Evolutionary conservation across 2,888 invertebrate genomes (phyloP), one percentile per base, ranked within the genome.

Genomic region (Watsonalla binaria): DNA sequence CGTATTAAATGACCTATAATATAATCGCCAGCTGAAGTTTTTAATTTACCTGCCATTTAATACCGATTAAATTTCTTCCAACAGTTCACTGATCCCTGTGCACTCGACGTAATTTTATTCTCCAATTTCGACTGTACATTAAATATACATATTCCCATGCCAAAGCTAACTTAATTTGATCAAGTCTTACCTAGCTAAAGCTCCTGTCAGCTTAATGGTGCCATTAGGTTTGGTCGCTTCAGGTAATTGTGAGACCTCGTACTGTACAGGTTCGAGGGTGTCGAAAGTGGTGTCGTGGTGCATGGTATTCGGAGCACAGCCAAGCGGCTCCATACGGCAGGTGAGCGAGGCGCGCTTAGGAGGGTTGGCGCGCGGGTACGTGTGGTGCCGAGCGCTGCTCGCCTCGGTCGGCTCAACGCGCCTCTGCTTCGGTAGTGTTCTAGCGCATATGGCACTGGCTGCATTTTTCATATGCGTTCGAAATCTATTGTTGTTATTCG

Each of bases 401-500:
- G 75, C 61, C n/a, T 79, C 66, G 54, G 71, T 70, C 45, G 77
- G 59, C 58, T 88, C 85, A 58, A 68, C 77, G 61, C 87, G 82
- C 76, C 90, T 78, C 75, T 91, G 84, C 79, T 91, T 88, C 59
- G 89, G 86, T 78, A 90, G 69, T 50, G 89, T 90, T 70, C 86
- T 85, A 54, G 85, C 86, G 67, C 90, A 90, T 56, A 90, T 66
- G 35, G 88, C 87, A 67, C 84, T 88, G 2, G 90, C 89, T 54
- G 89, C 90, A 84, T 88, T 90, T 74, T 90, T 90, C 66, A 90
- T 66, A 68, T 88, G 90, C 50, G 82, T 80, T 57, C 86, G 75
- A 66, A 90, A 87, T 79, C 87, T 84, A 68, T 78, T 77, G 60
- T 76, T 89, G 64, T 83, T 88, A 66, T 82, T 87, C 55, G 89